These are phyloP conservation scores for Pristionchus arcanus DNA, from an alignment of 2,888 invertebrate genomes.

Conservation along the genomic window DNA sequence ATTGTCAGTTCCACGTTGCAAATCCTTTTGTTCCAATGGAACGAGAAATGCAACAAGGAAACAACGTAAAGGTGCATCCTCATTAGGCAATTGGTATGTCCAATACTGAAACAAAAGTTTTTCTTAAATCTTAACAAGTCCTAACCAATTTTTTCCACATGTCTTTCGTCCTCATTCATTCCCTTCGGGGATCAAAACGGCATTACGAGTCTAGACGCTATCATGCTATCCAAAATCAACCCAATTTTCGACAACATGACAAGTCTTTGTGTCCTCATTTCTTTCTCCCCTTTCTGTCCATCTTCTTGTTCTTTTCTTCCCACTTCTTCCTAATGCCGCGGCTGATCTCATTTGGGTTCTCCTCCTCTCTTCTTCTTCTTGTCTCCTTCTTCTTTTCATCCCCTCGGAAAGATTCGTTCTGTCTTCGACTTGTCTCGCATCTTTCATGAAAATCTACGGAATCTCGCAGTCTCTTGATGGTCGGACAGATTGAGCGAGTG, in stretches of 20 bases:
- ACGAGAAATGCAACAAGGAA: too few species aligned
- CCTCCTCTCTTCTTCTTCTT: not conserved
- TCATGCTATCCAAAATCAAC: not conserved
- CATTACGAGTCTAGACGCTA: too few species aligned
- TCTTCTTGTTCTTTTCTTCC: not conserved
- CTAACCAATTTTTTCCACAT: too few species aligned
- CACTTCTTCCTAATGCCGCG: not conserved
- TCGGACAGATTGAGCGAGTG: too few species aligned
- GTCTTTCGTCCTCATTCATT: too few species aligned
- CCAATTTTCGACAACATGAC: not conserved
- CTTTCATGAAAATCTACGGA: not conserved
- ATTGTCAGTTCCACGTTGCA: too few species aligned
- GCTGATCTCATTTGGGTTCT: slow-evolving; percentile 35
- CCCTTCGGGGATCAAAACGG: too few species aligned
- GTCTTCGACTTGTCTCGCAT: not conserved
- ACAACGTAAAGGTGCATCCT: too few species aligned
- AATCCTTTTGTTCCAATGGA: too few species aligned
- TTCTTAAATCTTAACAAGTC: too few species aligned
- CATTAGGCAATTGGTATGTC: too few species aligned
- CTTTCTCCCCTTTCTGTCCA: not conserved
- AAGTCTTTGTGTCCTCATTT: slow-evolving; percentile 19
- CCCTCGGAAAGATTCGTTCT: slow-evolving; percentile 19
- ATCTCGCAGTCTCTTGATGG: not conserved
- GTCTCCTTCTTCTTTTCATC: not conserved
- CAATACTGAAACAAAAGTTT: too few species aligned